Percentiles rank a stretch among this genome's conserved stretches.
These are phyloP conservation scores for Ibidorhyncha struthersii DNA, from an alignment of 2,113 vertebrate species.

Conservation along the genomic window DNA sequence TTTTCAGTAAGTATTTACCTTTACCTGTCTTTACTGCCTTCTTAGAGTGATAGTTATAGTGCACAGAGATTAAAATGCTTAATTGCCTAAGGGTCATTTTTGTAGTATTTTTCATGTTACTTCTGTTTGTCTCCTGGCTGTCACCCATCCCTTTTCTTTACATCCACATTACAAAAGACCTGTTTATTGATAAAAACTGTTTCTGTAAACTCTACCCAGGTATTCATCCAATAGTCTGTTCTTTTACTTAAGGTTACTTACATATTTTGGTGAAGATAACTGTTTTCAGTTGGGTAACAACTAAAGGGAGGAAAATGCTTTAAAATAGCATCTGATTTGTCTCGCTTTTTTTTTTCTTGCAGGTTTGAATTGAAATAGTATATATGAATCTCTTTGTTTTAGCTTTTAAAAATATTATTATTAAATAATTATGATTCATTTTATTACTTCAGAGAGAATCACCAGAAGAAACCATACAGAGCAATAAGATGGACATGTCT, in stretches of 20 bases:
- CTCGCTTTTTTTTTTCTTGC: not conserved
- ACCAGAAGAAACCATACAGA: conserved; percentile 90
- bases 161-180: not conserved
- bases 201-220: not conserved
- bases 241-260: not conserved
- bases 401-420: not conserved
- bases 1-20: conserved; percentile 84
- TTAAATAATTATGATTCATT: not conserved
- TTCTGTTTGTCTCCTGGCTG: not conserved
- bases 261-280: not conserved
- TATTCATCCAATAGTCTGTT: not conserved
- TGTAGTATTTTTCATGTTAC: not conserved
- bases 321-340: not conserved
- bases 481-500: conserved; percentile 89
- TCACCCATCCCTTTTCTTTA: not conserved
- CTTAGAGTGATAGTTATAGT: not conserved
- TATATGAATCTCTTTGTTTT: not conserved
- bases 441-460: conserved; percentile 87
- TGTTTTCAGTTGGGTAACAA: not conserved
- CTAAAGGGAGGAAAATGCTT: not conserved
- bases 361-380: not conserved
- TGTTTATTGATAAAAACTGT: not conserved
- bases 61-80: not conserved
- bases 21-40: not conserved
- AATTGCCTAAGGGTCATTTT: not conserved